Percentiles rank a stretch among this genome's conserved stretches.
phyloP scores from a whole-genome alignment of 2,888 invertebrate species.

The Lithophane semibrunnea region DNA sequence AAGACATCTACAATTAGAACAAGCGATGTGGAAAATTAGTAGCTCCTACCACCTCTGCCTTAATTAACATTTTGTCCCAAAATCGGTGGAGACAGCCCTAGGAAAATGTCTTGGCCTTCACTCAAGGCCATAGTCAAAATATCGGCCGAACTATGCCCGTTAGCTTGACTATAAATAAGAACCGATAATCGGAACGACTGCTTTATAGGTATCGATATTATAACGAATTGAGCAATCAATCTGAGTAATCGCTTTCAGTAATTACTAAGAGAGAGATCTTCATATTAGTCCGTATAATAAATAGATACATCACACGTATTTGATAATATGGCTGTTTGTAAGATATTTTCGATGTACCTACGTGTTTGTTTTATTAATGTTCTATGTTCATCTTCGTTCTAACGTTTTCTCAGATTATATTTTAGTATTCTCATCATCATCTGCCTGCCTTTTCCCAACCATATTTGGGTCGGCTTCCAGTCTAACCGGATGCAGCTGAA shows the following conservation, averaged over 20 bases:
- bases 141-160: slow-evolving; percentile 14
- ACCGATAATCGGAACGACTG: slow-evolving; percentile 33
- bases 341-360: not conserved
- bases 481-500: no score
- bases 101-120: slow-evolving; percentile 14
- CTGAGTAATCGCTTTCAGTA: slow-evolving; percentile 22
- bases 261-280: slow-evolving; percentile 15
- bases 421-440: no score
- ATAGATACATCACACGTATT: slow-evolving; percentile 12
- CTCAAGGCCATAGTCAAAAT: slow-evolving; percentile 54
- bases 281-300: slow-evolving; percentile 1
- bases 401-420: not conserved
- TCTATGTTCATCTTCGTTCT: not conserved
- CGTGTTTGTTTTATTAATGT: slow-evolving; percentile 15
- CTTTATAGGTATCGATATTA: slow-evolving; percentile 36
- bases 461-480: no score
- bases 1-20: slow-evolving; percentile 49
- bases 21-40: slow-evolving; percentile 54
- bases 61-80: slow-evolving; percentile 47
- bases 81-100: slow-evolving; percentile 36
- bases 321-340: not conserved
- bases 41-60: slow-evolving; percentile 5
- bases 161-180: slow-evolving; percentile 49
- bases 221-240: slow-evolving; percentile 39
- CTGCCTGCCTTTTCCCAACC: no score